Evolutionary conservation across 1,140 invertebrate genomes (phyloP).

Genomic region (Megalopta genalis): DNA sequence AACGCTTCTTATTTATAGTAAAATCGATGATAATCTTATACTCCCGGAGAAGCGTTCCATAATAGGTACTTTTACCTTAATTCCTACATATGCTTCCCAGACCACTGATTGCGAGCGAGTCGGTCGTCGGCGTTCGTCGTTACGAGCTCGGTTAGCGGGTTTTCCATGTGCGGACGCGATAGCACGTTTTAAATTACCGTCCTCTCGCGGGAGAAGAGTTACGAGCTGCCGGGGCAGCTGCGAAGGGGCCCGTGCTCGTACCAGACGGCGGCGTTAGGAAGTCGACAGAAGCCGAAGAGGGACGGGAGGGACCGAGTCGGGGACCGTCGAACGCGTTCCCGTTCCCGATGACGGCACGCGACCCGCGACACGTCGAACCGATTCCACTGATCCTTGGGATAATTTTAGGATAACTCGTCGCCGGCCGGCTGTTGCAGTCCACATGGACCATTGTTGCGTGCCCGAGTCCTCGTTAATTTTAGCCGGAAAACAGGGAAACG

Average conservation of each 20-base stretch:
- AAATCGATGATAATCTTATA: no score
- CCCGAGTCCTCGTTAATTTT: slow-evolving; percentile 64
- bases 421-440: slow-evolving; percentile 53
- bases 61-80: no score
- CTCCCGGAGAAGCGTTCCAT: no score
- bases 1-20: no score
- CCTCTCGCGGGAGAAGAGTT: slow-evolving; percentile 43
- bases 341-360: slow-evolving; percentile 52
- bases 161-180: slow-evolving; percentile 4
- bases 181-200: slow-evolving; percentile 45
- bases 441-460: slow-evolving; percentile 68
- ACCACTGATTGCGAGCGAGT: background rate
- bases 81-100: no score
- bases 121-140: background rate
- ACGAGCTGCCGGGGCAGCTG: slow-evolving; percentile 52
- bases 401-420: slow-evolving; percentile 52
- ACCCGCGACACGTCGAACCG: slow-evolving; percentile 40
- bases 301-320: slow-evolving; percentile 13
- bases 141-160: slow-evolving; percentile 10
- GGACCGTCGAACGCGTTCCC: slow-evolving; percentile 2
- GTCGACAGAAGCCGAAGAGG: slow-evolving; percentile 22
- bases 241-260: slow-evolving; percentile 22
- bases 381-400: slow-evolving; percentile 45
- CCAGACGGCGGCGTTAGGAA: slow-evolving; percentile 8
- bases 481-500: slow-evolving; percentile 46